Conservation (phyloP, 2,888 invertebrate species). For the Drosophila atripex region DNA sequence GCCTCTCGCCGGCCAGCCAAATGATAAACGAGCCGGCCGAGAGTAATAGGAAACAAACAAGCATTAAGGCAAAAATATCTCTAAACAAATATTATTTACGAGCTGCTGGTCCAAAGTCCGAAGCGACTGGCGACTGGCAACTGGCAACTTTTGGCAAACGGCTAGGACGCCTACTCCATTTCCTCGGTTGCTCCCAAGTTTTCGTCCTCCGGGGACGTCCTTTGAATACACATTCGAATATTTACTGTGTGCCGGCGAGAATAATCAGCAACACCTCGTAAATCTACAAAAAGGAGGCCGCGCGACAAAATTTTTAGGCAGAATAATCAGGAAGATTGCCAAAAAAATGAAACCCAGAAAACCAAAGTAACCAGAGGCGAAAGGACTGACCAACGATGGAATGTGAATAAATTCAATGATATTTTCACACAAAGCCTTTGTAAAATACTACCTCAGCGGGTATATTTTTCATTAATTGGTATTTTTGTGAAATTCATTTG, state of each 20-base stretch:
- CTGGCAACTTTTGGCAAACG: constrained; percentile 60
- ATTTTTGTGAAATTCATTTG: constrained; percentile 8
- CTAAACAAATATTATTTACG: constrained; percentile 76
- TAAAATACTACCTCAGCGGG: neutral
- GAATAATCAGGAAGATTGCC: constrained; percentile 41
- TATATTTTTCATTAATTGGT: neutral
- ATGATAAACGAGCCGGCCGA: constrained; percentile 68
- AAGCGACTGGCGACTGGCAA: constrained; percentile 7
- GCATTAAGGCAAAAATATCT: constrained; percentile 68
- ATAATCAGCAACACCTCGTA: constrained; percentile 78
- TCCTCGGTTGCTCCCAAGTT: neutral
- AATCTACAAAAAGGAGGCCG: constrained; percentile 48
- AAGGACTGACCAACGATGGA: neutral
- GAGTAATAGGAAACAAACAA: constrained; percentile 67
- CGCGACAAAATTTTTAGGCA: constrained; percentile 22
- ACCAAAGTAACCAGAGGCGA: too few relatives aligned
- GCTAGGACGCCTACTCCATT: constrained; percentile 45
- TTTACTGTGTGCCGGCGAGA: constrained; percentile 60
- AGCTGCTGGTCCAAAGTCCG: constrained; percentile 18
- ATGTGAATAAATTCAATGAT: constrained; percentile 1
- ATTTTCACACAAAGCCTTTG: neutral
- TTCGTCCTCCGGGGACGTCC: constrained; percentile 14
- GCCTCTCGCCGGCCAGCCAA: constrained; percentile 20
- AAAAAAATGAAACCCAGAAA: constrained; percentile 11
- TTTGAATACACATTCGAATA: constrained; percentile 37